A percentile compares a stretch with the other conserved stretches of the same genome.
Conservation (phyloP, 2,888 invertebrate species). For the Tricholauxania praeusta region DNA sequence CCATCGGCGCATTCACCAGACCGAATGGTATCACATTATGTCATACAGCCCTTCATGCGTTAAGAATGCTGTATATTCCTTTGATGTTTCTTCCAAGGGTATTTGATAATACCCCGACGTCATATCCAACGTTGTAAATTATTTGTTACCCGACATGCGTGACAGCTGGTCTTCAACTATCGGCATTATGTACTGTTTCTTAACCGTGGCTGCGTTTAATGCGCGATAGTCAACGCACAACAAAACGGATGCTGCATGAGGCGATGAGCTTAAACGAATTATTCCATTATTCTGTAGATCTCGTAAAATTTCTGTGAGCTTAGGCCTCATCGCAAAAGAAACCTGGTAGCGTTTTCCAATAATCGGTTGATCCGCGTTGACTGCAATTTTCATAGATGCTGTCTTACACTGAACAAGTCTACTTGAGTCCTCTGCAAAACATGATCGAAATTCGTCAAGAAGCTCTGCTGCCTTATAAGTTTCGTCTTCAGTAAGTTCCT, state of each 20-base stretch:
- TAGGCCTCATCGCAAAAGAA: slow-evolving; percentile 36
- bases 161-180: slow-evolving; percentile 44
- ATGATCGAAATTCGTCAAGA: slow-evolving; percentile 5
- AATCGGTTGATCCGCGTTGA: slow-evolving; percentile 39
- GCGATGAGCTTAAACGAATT: slow-evolving; percentile 37
- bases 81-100: slow-evolving; percentile 44
- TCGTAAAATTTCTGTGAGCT: slow-evolving; percentile 26
- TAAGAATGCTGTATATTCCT: slow-evolving; percentile 36
- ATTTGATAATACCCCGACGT: slow-evolving; percentile 55
- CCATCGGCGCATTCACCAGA: slow-evolving; percentile 55
- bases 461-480: no score
- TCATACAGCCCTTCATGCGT: slow-evolving; percentile 54
- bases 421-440: slow-evolving; percentile 39
- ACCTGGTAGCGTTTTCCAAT: slow-evolving; percentile 45
- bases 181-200: slow-evolving; percentile 45
- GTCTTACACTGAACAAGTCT: slow-evolving; percentile 39
- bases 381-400: slow-evolving; percentile 36
- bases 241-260: slow-evolving; percentile 41
- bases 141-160: slow-evolving; percentile 47
- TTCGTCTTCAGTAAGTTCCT: no score
- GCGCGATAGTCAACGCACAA: slow-evolving; percentile 43
- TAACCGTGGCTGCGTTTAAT: slow-evolving; percentile 41
- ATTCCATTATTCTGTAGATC: slow-evolving; percentile 36
- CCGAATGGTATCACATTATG: slow-evolving; percentile 60
- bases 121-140: slow-evolving; percentile 56